Conservation (phyloP, 2,888 invertebrate genomes). For the Chymomyza fuscimana region DNA sequence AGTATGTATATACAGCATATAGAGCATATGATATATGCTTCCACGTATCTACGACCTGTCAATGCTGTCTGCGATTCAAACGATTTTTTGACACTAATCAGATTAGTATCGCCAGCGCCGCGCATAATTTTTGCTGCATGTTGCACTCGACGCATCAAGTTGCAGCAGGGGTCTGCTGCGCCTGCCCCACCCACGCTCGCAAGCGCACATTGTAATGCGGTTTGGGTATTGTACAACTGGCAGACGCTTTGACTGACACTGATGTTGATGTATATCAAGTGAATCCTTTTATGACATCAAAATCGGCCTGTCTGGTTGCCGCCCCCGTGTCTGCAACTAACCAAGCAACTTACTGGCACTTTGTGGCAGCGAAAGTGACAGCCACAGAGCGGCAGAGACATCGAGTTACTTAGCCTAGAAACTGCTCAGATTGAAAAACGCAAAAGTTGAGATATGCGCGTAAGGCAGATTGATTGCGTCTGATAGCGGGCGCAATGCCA, state of each 20-base stretch:
- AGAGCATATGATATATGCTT: background rate
- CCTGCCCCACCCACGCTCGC: conserved; percentile 26
- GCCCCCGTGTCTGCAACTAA: conserved; percentile 7
- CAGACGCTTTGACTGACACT: conserved; percentile 76
- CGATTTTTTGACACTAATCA: conserved; percentile 77
- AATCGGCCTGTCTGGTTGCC: conserved; percentile 12
- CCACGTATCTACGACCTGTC: conserved; percentile 32
- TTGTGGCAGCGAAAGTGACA: conserved; percentile 25
- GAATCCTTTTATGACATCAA: conserved; percentile 79
- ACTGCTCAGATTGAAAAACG: conserved; percentile 67
- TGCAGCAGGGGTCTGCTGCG: conserved; percentile 33
- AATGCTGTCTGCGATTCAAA: conserved; percentile 49
- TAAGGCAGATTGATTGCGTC: conserved; percentile 75
- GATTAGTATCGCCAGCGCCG: conserved; percentile 79
- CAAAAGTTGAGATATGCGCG: conserved; percentile 72
- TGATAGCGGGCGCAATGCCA: conserved; percentile 60
- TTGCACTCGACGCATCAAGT: conserved; percentile 55
- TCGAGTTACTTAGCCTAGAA: conserved; percentile 71
- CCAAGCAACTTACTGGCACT: background rate
- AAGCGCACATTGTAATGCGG: conserved; percentile 23
- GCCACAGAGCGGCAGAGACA: conserved; percentile 11
- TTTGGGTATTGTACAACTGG: conserved; percentile 52
- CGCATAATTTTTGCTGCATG: conserved; percentile 40
- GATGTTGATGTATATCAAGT: conserved; percentile 80
- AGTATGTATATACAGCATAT: background rate